Evolutionary conservation across 2,888 invertebrate species (phyloP).

Genomic region (Dichetophora obliterata): DNA sequence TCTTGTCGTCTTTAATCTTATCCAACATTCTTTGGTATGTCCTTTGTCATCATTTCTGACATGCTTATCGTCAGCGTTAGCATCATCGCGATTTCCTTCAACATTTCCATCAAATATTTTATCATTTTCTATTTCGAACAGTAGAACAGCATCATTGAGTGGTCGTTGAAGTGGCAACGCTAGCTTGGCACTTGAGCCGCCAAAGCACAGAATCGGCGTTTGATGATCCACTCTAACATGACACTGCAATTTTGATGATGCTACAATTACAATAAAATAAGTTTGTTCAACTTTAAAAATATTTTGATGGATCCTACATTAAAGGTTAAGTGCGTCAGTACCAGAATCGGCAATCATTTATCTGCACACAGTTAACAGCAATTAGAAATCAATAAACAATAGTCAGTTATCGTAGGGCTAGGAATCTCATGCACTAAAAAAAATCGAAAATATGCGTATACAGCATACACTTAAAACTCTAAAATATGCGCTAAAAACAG

Average conservation of each 20-base stretch:
- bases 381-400: too few species aligned
- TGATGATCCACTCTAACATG: conserved; percentile 57
- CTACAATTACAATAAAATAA: conserved; percentile 42
- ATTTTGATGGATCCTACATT: too few species aligned
- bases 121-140: conserved; percentile 45
- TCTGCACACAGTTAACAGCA: too few species aligned
- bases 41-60: conserved; percentile 40
- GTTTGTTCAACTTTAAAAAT: background rate
- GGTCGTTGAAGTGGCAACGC: conserved; percentile 56
- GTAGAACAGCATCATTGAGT: conserved; percentile 55
- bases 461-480: too few species aligned
- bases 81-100: background rate
- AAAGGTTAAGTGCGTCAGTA: too few species aligned
- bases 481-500: too few species aligned
- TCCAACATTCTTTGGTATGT: conserved; percentile 44
- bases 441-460: too few species aligned
- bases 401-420: too few species aligned
- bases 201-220: conserved; percentile 55
- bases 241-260: conserved; percentile 50
- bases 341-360: too few species aligned
- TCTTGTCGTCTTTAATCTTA: conserved; percentile 40
- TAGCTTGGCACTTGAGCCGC: conserved; percentile 53
- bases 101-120: conserved; percentile 2
- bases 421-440: too few species aligned
- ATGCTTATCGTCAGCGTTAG: conserved; percentile 16